phyloP scores from a whole-genome alignment of 2,113 vertebrate species.

The Coptodon rendalli region DNA sequence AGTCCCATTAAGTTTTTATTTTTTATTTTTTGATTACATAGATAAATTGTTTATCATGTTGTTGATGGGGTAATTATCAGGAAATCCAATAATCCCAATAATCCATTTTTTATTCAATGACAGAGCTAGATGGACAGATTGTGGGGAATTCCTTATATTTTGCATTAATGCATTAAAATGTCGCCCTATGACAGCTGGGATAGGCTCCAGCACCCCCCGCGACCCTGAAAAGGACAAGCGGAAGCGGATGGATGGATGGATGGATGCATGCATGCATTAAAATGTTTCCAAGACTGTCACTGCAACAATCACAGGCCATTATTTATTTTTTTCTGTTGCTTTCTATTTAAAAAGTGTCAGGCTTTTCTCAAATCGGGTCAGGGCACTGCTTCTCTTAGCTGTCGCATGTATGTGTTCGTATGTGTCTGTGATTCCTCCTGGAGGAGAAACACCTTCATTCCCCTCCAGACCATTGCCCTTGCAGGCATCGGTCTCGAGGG shows the following conservation, averaged over 20 bases:
- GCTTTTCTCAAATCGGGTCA: not conserved
- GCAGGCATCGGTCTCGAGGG: not conserved
- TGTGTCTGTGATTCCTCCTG: not conserved
- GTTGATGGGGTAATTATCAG: slow-evolving; percentile 15
- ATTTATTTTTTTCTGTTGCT: not conserved
- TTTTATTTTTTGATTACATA: not conserved
- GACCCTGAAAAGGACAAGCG: not conserved
- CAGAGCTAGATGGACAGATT: slow-evolving; percentile 29
- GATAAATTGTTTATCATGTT: slow-evolving; percentile 16
- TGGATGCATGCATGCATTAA: not conserved
- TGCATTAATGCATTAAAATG: not conserved
- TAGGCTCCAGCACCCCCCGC: not conserved
- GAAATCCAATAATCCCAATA: slow-evolving; percentile 45
- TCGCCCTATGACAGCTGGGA: not conserved
- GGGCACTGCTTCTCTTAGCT: not conserved
- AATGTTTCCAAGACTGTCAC: not conserved
- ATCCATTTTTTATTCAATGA: slow-evolving; percentile 31
- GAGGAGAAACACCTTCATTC: slow-evolving; percentile 2
- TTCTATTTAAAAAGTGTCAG: not conserved
- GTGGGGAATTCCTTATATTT: not conserved
- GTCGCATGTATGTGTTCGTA: not conserved
- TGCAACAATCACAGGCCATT: not conserved
- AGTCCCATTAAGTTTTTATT: not conserved
- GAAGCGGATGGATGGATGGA: too few relatives aligned
- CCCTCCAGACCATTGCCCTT: not conserved